These are phyloP conservation scores for Ophioninae sp. DNA, from an alignment of 2,888 invertebrate species.

Conservation along the genomic window DNA sequence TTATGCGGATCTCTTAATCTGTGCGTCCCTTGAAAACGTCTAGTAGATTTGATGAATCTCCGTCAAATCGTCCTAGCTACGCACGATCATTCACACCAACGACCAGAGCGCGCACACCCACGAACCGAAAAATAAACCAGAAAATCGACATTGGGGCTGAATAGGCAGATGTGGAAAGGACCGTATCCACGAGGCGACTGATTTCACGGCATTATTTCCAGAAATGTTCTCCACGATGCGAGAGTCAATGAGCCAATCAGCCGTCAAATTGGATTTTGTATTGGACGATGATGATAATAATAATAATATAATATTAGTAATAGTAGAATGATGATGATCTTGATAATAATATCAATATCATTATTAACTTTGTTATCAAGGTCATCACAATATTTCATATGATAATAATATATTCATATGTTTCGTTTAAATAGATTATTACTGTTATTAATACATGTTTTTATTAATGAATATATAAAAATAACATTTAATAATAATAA, in stretches of 20 bases:
- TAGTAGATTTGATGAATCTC: constrained; percentile 30
- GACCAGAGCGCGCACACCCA: constrained; percentile 34
- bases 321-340: not conserved
- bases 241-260: not conserved
- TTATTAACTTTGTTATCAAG: no score
- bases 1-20: constrained; percentile 28
- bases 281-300: not conserved
- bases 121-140: constrained; percentile 23
- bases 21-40: constrained; percentile 37
- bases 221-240: not conserved
- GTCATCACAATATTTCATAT: no score
- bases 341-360: no score
- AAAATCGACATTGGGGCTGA: not conserved
- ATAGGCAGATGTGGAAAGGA: constrained; percentile 37
- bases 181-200: constrained; percentile 14
- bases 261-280: not conserved
- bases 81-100: constrained; percentile 39
- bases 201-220: constrained; percentile 6
- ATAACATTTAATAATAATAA: no score
- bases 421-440: no score
- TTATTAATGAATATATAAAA: no score
- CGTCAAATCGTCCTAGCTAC: constrained; percentile 37
- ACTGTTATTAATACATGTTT: no score
- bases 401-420: no score
- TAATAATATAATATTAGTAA: no score